Conservation (phyloP, 2,888 invertebrate genomes). For the Sisyra nigra region DNA sequence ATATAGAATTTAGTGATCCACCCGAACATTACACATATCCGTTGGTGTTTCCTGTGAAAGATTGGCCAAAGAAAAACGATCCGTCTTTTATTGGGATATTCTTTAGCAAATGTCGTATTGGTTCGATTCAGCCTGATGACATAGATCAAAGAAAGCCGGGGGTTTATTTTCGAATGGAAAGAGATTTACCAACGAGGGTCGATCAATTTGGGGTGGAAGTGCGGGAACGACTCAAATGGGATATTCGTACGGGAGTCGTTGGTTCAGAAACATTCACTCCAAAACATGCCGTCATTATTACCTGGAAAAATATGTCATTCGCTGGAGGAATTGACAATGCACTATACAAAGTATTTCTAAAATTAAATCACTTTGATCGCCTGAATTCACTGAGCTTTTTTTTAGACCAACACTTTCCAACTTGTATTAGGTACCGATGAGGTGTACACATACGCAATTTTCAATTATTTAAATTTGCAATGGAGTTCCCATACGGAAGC, state of each 20-base stretch:
- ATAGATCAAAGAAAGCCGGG: constrained; percentile 62
- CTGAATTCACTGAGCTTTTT: constrained; percentile 11
- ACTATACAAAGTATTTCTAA: constrained; percentile 44
- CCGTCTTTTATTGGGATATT: constrained; percentile 90
- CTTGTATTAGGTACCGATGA: constrained; percentile 84
- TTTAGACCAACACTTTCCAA: constrained; percentile 90
- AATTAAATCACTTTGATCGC: not conserved
- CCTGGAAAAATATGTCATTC: constrained; percentile 94
- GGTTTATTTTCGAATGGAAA: constrained; percentile 61
- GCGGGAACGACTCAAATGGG: constrained; percentile 73
- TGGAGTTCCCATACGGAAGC: constrained; percentile 89
- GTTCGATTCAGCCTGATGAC: constrained; percentile 52
- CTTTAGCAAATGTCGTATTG: constrained; percentile 76
- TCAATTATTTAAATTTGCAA: constrained; percentile 80
- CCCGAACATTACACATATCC: constrained; percentile 74
- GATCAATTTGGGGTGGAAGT: constrained; percentile 77
- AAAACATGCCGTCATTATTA: constrained; percentile 77
- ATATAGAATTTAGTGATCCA: constrained; percentile 80
- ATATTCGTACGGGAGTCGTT: constrained; percentile 76
- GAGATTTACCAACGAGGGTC: constrained; percentile 52
- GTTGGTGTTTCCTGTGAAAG: constrained; percentile 68
- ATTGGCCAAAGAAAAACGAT: constrained; percentile 76
- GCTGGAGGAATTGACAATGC: constrained; percentile 74
- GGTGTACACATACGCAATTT: constrained; percentile 85
- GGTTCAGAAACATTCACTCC: constrained; percentile 84